Conservation (phyloP, 2,888 invertebrate species). For the Sminthurides aquaticus region DNA sequence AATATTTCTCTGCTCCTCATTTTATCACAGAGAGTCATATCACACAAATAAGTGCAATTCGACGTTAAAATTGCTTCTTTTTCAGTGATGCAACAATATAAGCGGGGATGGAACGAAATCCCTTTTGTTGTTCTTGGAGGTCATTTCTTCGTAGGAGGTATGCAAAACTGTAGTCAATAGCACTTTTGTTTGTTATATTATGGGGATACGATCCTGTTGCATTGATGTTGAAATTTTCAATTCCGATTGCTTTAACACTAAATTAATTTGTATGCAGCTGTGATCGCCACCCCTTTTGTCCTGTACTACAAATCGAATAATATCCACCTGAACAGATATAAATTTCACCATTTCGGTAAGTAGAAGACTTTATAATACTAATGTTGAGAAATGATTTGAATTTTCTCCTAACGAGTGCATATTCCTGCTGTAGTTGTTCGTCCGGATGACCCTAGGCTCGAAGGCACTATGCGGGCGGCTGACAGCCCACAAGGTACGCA, state of each 20-base stretch:
- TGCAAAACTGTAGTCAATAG: too few relatives aligned
- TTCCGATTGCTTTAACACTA: neutral
- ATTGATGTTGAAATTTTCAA: too few relatives aligned
- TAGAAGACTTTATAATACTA: too few relatives aligned
- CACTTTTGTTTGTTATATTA: too few relatives aligned
- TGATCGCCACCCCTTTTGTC: neutral
- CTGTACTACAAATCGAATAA: neutral
- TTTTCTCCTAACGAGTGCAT: too few relatives aligned
- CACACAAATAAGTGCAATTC: too few relatives aligned
- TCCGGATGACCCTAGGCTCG: slow-evolving; percentile 28
- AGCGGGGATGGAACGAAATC: slow-evolving; percentile 58
- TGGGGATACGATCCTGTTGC: too few relatives aligned
- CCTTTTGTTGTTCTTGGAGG: slow-evolving; percentile 62
- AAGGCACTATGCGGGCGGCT: slow-evolving; percentile 9
- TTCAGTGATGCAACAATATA: slow-evolving; percentile 47
- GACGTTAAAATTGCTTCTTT: too few relatives aligned
- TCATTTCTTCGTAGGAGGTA: slow-evolving; percentile 55
- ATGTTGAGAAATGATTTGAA: too few relatives aligned
- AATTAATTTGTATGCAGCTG: neutral
- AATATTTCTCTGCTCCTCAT: too few relatives aligned
- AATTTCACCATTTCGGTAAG: too few relatives aligned
- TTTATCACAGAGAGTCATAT: too few relatives aligned
- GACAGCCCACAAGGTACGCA: slow-evolving; percentile 30
- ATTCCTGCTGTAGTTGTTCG: slow-evolving; percentile 27
- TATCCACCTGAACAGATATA: neutral